Conservation (phyloP, 2,797 vertebrate genomes). For the Chaunax sp. region DNA sequence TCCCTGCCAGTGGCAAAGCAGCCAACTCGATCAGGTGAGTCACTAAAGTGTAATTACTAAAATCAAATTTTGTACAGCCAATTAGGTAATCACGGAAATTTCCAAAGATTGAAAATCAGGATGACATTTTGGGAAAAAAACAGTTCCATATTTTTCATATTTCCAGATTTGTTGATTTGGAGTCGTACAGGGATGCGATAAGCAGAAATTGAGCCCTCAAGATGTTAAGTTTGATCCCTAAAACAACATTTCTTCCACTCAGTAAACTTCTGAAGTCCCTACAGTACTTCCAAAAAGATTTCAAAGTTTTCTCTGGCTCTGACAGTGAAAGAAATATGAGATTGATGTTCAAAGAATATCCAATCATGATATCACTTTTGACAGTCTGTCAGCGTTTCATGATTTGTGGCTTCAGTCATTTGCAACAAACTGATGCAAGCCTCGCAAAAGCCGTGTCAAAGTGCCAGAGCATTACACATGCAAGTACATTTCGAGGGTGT, state of each 20-base stretch:
- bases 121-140: no score
- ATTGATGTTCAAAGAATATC: slow-evolving; percentile 6
- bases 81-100: no score
- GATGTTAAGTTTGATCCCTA: neutral
- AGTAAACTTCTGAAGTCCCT: neutral
- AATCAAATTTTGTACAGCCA: no score
- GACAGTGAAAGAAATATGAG: neutral
- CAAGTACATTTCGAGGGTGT: slow-evolving; percentile 26
- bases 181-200: no score
- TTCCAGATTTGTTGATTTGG: no score
- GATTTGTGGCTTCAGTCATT: neutral
- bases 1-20: slow-evolving; percentile 92
- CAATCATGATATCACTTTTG: slow-evolving; percentile 8
- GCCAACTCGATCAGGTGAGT: slow-evolving; percentile 90
- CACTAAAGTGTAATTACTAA: no score
- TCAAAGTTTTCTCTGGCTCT: neutral
- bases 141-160: no score
- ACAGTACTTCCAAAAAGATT: neutral
- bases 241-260: slow-evolving; percentile 1
- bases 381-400: neutral
- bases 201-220: neutral
- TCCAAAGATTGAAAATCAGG: no score
- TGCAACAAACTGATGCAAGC: slow-evolving; percentile 23
- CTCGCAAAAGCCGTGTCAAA: slow-evolving; percentile 10
- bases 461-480: slow-evolving; percentile 6